Evolutionary conservation across 2,797 vertebrate genomes (phyloP).

Genomic region (Helicolenus hilgendorfi): DNA sequence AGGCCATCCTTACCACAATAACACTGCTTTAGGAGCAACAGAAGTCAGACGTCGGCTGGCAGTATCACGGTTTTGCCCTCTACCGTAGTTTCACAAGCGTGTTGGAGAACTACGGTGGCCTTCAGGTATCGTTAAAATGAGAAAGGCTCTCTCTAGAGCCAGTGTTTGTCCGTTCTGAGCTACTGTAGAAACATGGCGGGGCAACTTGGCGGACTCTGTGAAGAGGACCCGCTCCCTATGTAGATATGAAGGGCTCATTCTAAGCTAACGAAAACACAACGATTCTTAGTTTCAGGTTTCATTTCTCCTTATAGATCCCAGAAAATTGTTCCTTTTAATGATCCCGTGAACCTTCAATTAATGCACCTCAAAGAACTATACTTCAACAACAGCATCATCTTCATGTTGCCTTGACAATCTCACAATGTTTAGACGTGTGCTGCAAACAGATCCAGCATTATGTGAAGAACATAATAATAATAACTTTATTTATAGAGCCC

Average conservation of each 20-base stretch:
- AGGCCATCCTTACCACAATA: background rate
- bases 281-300: background rate
- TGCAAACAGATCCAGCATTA: background rate
- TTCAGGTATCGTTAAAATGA: background rate
- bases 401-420: background rate
- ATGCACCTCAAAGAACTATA: background rate
- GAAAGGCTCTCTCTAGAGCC: background rate
- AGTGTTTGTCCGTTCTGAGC: background rate
- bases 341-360: background rate
- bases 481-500: background rate
- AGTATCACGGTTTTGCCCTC: no score
- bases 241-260: background rate
- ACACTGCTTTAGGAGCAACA: background rate
- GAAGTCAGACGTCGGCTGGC: background rate
- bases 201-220: background rate
- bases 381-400: background rate
- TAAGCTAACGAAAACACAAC: background rate
- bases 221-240: rapidly evolving
- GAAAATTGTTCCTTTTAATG: background rate
- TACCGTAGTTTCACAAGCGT: background rate
- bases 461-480: background rate
- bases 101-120: background rate
- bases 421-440: background rate
- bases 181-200: background rate
- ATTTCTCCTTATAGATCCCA: background rate